These are phyloP conservation scores for Trachymyrmex septentrionalis DNA, from an alignment of 1,140 invertebrate genomes.

Conservation along the genomic window DNA sequence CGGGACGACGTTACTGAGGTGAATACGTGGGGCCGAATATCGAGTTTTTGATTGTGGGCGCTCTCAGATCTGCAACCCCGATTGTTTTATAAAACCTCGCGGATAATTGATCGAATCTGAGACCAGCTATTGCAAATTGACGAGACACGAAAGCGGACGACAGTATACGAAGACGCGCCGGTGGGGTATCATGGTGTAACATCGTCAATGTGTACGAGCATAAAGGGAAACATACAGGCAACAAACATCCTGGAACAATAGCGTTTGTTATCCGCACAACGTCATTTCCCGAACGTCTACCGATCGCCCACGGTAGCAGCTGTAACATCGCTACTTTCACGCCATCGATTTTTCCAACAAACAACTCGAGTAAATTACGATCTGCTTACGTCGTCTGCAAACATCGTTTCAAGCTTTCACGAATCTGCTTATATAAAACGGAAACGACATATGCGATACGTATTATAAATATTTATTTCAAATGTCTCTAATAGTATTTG, in stretches of 20 bases:
- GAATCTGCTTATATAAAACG: not conserved
- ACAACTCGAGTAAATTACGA: not conserved
- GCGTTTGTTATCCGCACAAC: constrained; percentile 73
- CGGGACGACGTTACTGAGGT: constrained; percentile 9
- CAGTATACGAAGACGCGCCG: constrained; percentile 61
- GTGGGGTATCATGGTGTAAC: constrained; percentile 52
- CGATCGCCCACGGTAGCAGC: constrained; percentile 55
- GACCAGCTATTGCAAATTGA: constrained; percentile 64
- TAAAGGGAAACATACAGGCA: constrained; percentile 81
- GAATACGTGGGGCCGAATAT: not conserved
- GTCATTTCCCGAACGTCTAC: constrained; percentile 59
- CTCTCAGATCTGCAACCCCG: constrained; percentile 27
- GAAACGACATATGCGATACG: not conserved
- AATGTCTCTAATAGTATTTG: constrained; percentile 3
- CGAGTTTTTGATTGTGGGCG: not conserved
- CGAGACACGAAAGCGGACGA: constrained; percentile 70
- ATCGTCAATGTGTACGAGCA: constrained; percentile 73
- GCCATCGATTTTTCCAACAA: constrained; percentile 32
- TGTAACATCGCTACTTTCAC: constrained; percentile 44
- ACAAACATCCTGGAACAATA: constrained; percentile 82
- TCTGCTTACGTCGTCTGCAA: constrained; percentile 3
- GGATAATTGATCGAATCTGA: constrained; percentile 36
- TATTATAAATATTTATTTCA: not conserved
- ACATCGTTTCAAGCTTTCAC: constrained; percentile 4
- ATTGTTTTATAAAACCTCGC: constrained; percentile 23